Percentiles rank a stretch among this genome's conserved stretches.
Conservation (phyloP, 2,888 invertebrate species). For the Oscheius sp. region DNA sequence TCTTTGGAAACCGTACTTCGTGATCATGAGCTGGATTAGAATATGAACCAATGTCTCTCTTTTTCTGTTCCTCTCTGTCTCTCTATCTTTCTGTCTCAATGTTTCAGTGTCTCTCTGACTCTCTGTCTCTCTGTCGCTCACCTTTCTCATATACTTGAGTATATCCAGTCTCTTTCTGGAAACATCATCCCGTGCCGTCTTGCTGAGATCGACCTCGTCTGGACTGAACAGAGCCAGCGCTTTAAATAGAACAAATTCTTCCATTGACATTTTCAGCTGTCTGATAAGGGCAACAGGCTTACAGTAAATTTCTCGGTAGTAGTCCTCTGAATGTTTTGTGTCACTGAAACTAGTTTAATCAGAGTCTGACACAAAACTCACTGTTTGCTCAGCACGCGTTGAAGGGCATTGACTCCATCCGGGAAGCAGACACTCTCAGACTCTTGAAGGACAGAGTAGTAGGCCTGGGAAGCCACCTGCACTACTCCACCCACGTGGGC, state of each 20-base stretch:
- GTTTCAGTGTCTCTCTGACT: background rate
- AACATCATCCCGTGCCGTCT: slow-evolving; percentile 19
- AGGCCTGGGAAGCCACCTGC: slow-evolving; percentile 52
- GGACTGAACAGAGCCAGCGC: slow-evolving; percentile 56
- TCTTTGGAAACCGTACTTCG: slow-evolving; percentile 21
- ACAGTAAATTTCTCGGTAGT: slow-evolving; percentile 53
- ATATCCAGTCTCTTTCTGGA: slow-evolving; percentile 14
- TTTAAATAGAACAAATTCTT: slow-evolving; percentile 56
- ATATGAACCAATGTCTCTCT: background rate
- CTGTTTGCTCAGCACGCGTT: slow-evolving; percentile 3
- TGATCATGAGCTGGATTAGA: slow-evolving; percentile 19
- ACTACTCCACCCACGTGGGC: slow-evolving; percentile 53
- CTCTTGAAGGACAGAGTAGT: slow-evolving; percentile 53
- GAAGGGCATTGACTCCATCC: slow-evolving; percentile 51
- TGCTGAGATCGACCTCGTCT: slow-evolving; percentile 23
- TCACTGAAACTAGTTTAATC: background rate
- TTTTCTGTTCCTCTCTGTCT: background rate
- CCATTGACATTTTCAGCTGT: slow-evolving; percentile 44
- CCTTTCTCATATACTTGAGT: slow-evolving; percentile 27
- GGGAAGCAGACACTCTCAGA: slow-evolving; percentile 49
- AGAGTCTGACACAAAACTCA: background rate
- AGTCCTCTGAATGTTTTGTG: slow-evolving; percentile 39
- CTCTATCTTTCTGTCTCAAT: background rate
- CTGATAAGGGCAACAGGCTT: slow-evolving; percentile 48
- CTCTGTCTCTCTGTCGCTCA: background rate